A percentile compares a stretch with the other conserved stretches of the same genome.
These are phyloP conservation scores for Melikaiella ostensackeni DNA, from an alignment of 2,888 invertebrate species.

Conservation along the genomic window DNA sequence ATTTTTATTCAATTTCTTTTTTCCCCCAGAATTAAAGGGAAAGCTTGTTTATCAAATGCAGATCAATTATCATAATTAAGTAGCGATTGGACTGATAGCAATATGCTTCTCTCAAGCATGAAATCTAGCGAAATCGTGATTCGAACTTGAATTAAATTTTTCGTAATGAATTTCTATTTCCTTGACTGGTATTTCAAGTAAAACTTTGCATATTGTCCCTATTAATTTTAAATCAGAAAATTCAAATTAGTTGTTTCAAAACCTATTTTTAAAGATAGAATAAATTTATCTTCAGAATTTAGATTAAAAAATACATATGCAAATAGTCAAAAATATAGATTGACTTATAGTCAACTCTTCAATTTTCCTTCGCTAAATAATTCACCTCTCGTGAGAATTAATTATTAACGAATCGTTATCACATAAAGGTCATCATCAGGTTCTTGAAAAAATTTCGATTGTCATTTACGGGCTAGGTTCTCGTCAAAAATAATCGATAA, in stretches of 20 bases:
- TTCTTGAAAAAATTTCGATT: background rate
- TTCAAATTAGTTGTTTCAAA: background rate
- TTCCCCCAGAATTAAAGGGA: background rate
- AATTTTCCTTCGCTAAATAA: background rate
- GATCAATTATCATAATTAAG: constrained; percentile 32
- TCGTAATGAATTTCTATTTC: background rate
- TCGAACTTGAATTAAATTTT: background rate
- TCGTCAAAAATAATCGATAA: background rate
- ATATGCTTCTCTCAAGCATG: background rate
- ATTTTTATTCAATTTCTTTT: constrained; percentile 12
- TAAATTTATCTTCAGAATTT: background rate
- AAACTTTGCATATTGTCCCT: background rate
- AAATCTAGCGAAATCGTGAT: background rate
- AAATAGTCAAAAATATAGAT: background rate
- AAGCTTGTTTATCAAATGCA: constrained; percentile 22
- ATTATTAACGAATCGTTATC: background rate
- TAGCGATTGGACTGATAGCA: constrained; percentile 6
- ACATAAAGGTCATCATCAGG: background rate
- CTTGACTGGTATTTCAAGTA: background rate
- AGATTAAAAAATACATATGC: background rate
- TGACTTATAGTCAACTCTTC: background rate
- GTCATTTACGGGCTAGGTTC: background rate
- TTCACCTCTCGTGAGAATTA: background rate
- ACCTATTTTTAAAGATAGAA: background rate
- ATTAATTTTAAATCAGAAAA: background rate